Evolutionary conservation across 92 coral and sea anemone species (phyloP), one percentile per base, ranked within the genome.

Genomic region (Phenganax subtilis): DNA sequence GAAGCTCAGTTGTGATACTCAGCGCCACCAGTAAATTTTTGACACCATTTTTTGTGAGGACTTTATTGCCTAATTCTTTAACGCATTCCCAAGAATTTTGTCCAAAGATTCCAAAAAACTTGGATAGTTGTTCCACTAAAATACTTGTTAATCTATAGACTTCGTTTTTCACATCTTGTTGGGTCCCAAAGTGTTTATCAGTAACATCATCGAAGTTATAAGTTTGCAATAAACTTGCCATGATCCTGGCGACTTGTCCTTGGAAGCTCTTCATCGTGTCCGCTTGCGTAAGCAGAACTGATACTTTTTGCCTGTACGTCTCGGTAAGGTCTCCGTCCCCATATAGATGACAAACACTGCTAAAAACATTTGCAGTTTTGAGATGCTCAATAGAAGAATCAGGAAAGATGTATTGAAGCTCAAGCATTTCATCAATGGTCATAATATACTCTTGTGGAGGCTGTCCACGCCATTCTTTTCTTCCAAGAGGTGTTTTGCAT

Each of bases 161-260:
- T 55, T 76, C 78, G 52, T 74, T 54, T 10, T 76, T 76, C 67
- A 76, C 81, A 54, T 76, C 68, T 76, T 76, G 81, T 17, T 76
- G 81, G 20, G 68, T 76, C 44, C 81, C 81, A 55, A 7, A 76
- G 55, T 76, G 37, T 2, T 0, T 44, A n/a, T 37, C 7, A 75
- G 1, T 0, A 37, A 75, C 14, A 1, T 9, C 16, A 6, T 7
- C 9, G 37, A 55, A 5, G 20, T 44, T 51, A 51, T 76, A 57
- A 54, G 81, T 76, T 1, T 76, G 27, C 51, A 16, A 15, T 54
- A 76, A 59, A 9, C 25, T 28, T 59, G 57, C 14, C 81, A 76
- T 76, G 62, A n/a, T n/a, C n/a, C n/a, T n/a, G n/a, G n/a, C n/a
- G n/a, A n/a, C n/a, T n/a, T n/a, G n/a, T n/a, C n/a, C n/a, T n/a